Evolutionary conservation across 2,888 invertebrate species (phyloP).

Genomic region (Agelastica alni): DNA sequence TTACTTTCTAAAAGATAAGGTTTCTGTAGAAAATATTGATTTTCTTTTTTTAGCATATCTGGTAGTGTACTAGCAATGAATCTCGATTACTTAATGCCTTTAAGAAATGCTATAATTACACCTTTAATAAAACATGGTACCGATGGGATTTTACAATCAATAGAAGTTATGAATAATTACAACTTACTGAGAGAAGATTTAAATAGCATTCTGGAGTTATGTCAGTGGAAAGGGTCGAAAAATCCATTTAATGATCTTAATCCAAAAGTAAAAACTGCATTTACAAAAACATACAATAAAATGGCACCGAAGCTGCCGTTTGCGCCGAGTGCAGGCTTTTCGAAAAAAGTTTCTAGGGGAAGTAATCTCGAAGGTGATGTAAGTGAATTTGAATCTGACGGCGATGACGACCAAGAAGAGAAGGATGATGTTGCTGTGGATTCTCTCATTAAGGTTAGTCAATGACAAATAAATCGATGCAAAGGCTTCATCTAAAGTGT

Average conservation of each 20-base stretch:
- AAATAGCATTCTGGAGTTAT: conserved; percentile 84
- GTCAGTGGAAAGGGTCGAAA: conserved; percentile 78
- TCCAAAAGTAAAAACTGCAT: conserved; percentile 84
- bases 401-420: conserved; percentile 47
- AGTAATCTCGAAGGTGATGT: conserved; percentile 54
- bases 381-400: conserved; percentile 53
- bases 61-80: conserved; percentile 82
- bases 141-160: conserved; percentile 73
- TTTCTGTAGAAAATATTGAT: background rate
- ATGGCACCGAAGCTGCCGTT: conserved; percentile 78
- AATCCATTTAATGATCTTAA: conserved; percentile 79
- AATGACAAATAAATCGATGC: too few species aligned
- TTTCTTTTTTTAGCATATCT: conserved; percentile 65
- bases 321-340: conserved; percentile 64
- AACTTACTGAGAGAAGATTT: conserved; percentile 89
- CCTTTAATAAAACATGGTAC: conserved; percentile 73
- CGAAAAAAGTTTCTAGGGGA: conserved; percentile 60
- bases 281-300: conserved; percentile 93
- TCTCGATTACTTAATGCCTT: conserved; percentile 83
- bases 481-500: too few species aligned
- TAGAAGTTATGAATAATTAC: conserved; percentile 81
- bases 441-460: conserved; percentile 75
- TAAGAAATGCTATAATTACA: conserved; percentile 74
- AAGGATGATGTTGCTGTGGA: conserved; percentile 68
- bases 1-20: too few species aligned